Conservation (phyloP, 2,113 vertebrate species). For the Cranoglanis bouderius region DNA sequence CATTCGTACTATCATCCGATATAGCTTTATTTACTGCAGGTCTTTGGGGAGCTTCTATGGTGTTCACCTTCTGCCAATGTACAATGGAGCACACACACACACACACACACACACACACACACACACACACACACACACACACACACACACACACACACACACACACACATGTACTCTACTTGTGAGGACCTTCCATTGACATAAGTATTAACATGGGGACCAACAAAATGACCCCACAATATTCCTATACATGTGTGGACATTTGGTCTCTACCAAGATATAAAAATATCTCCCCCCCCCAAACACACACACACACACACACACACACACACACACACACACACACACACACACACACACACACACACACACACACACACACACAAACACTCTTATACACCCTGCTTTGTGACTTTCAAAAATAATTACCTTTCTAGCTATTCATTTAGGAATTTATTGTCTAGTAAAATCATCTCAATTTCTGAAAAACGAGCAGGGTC, state of each 20-base stretch:
- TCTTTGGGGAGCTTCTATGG: constrained; percentile 68
- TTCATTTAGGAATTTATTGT: constrained; percentile 59
- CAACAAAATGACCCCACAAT: too few relatives aligned
- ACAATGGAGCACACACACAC: constrained; percentile 48
- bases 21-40: constrained; percentile 78
- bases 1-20: constrained; percentile 70
- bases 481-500: constrained; percentile 50
- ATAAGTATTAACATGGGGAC: neutral
- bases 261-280: neutral
- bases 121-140: constrained; percentile 59
- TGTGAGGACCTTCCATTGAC: neutral
- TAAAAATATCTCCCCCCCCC: neutral
- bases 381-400: constrained; percentile 20
- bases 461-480: constrained; percentile 46
- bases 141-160: too few relatives aligned
- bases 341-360: too few relatives aligned
- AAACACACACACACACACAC: too few relatives aligned
- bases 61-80: constrained; percentile 71
- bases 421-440: constrained; percentile 66
- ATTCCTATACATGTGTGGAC: neutral
- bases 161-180: neutral
- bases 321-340: too few relatives aligned
- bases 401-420: constrained; percentile 63
- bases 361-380: too few relatives aligned
- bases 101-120: neutral